These are phyloP conservation scores for Esox masquinongy DNA, from an alignment of 2,797 vertebrate species.

Conservation along the genomic window DNA sequence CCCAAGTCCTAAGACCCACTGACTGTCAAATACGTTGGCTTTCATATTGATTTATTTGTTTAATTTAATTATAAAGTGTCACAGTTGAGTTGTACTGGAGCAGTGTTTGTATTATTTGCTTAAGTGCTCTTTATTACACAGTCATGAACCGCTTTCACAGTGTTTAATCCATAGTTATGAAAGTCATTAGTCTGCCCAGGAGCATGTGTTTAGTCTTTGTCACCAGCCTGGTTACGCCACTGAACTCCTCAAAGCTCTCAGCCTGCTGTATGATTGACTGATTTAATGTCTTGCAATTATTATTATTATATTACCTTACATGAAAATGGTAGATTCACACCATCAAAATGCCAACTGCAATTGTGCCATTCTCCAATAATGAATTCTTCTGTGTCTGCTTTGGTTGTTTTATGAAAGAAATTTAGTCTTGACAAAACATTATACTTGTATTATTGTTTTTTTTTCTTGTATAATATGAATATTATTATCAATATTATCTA, in stretches of 20 bases:
- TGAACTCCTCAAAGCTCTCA: not conserved
- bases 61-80: slow-evolving; percentile 11
- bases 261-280: not conserved
- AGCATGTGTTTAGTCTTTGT: not conserved
- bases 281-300: not conserved
- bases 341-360: not conserved
- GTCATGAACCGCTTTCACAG: not conserved
- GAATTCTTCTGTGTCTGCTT: not conserved
- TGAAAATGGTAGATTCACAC: not conserved
- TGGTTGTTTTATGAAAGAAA: not conserved
- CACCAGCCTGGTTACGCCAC: not conserved
- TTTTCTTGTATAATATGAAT: too few species aligned
- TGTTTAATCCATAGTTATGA: not conserved
- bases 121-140: slow-evolving; percentile 47
- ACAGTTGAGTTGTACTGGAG: not conserved
- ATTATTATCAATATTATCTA: too few species aligned
- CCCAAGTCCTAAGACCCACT: not conserved
- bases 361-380: not conserved
- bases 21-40: slow-evolving; percentile 1
- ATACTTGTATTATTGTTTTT: too few species aligned
- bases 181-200: not conserved
- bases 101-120: not conserved
- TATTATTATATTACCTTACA: not conserved
- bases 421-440: too few species aligned
- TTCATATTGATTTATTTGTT: slow-evolving; percentile 10